Percentiles rank a stretch among this genome's conserved stretches.
Conservation (phyloP, 2,113 vertebrate species). For the Nyctereutes procyonoides region DNA sequence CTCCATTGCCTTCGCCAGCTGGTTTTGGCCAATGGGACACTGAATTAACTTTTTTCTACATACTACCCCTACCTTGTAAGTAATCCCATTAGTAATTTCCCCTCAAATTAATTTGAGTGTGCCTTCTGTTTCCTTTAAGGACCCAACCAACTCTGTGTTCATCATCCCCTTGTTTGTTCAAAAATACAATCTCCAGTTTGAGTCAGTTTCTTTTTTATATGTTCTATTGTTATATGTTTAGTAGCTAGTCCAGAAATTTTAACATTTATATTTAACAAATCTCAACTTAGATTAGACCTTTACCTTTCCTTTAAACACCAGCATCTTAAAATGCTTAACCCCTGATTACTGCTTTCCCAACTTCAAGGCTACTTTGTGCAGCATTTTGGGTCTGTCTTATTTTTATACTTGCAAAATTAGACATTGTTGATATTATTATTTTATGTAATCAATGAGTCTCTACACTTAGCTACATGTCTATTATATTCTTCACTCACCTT, state of each 20-base stretch:
- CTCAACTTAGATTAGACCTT: conserved; percentile 9
- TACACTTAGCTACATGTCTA: not conserved
- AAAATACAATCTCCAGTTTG: not conserved
- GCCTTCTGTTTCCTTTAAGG: not conserved
- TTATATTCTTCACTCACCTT: not conserved
- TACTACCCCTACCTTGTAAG: not conserved
- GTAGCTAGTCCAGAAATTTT: not conserved
- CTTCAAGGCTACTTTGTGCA: not conserved
- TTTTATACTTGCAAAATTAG: conserved; percentile 4
- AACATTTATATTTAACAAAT: not conserved
- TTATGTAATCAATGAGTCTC: not conserved
- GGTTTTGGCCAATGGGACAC: not conserved
- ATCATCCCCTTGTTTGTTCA: not conserved
- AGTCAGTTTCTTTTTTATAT: not conserved
- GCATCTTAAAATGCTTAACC: not conserved
- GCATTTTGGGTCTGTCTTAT: not conserved
- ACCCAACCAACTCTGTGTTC: not conserved
- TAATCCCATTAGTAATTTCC: not conserved
- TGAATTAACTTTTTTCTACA: not conserved
- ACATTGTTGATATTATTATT: not conserved
- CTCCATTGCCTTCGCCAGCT: not conserved
- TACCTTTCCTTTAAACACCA: not conserved
- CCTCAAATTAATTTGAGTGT: not conserved
- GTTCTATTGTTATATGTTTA: not conserved
- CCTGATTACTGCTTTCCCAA: not conserved